Percentiles rank a stretch among this genome's conserved stretches.
Evolutionary conservation across 2,888 invertebrate species (phyloP).

Genomic region (Sicus ferrugineus): DNA sequence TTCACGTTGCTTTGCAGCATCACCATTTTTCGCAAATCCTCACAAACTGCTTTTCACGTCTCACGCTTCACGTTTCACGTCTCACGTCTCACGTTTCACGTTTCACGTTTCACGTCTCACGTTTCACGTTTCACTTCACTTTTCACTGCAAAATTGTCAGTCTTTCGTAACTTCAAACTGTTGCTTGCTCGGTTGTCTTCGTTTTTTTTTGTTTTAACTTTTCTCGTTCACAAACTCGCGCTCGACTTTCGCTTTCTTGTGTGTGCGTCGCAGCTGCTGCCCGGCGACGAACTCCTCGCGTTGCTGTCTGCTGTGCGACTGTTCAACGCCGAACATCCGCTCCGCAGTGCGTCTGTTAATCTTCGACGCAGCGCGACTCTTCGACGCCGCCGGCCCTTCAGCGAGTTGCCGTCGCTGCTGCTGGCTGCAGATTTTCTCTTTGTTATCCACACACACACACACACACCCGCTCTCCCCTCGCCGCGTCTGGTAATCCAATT

Average conservation of each 20-base stretch:
- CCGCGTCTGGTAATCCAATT: slow-evolving; percentile 44
- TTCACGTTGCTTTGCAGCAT: slow-evolving; percentile 63
- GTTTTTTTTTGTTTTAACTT: slow-evolving; percentile 28
- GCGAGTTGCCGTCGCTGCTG: slow-evolving; percentile 9
- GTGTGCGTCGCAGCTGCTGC: slow-evolving; percentile 3
- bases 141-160: neutral
- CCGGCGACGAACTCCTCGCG: slow-evolving; percentile 48
- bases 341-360: slow-evolving; percentile 44
- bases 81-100: slow-evolving; percentile 14
- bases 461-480: neutral
- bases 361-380: slow-evolving; percentile 35
- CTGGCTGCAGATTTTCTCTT: slow-evolving; percentile 7
- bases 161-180: too few species aligned
- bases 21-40: slow-evolving; percentile 54
- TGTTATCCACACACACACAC: neutral
- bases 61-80: slow-evolving; percentile 26
- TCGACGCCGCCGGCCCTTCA: slow-evolving; percentile 2
- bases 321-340: slow-evolving; percentile 46
- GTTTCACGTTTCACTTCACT: slow-evolving; percentile 30
- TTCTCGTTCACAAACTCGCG: slow-evolving; percentile 1
- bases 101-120: slow-evolving; percentile 8
- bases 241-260: slow-evolving; percentile 1
- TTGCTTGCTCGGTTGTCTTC: neutral
- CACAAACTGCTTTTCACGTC: neutral
- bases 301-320: slow-evolving; percentile 60